Evolutionary conservation across 92 coral and sea anemone genomes (phyloP).

Genomic region (Isaurus tuberculatus): DNA sequence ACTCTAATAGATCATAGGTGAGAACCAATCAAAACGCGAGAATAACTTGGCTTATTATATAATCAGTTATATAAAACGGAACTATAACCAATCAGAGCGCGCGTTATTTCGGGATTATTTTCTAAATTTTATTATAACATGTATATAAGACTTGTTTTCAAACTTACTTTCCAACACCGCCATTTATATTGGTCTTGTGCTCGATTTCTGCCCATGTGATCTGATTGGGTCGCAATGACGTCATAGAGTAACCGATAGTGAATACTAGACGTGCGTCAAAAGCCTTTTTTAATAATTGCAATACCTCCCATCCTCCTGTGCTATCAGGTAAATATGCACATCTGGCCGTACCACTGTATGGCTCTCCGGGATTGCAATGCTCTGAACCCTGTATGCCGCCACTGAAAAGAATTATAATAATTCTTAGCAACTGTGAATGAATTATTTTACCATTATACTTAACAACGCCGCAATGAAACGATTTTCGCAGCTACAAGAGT

Average conservation of each 20-base stretch:
- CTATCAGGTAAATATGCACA: constrained; percentile 35
- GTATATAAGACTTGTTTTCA: too few relatives aligned
- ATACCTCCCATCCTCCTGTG: constrained; percentile 5
- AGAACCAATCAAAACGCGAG: too few relatives aligned
- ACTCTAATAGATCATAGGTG: too few relatives aligned
- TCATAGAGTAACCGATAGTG: constrained; percentile 35
- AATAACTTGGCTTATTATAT: too few relatives aligned
- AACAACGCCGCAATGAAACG: too few relatives aligned
- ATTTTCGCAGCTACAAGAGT: too few relatives aligned
- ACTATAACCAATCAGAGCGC: too few relatives aligned
- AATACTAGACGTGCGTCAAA: constrained; percentile 30
- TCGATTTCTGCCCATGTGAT: constrained; percentile 36
- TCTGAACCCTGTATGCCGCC: constrained; percentile 35
- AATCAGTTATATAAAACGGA: too few relatives aligned
- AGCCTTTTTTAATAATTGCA: constrained; percentile 15
- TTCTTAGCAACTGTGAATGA: not conserved
- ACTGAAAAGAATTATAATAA: not conserved
- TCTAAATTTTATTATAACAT: too few relatives aligned
- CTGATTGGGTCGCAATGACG: constrained; percentile 27
- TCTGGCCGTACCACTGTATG: constrained; percentile 17
- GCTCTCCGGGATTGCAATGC: constrained; percentile 31
- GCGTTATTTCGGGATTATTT: too few relatives aligned
- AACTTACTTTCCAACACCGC: constrained; percentile 33
- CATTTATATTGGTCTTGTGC: constrained; percentile 30
- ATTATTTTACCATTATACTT: not conserved